Base-by-base conservation (phyloP, 1,140 invertebrate genomes). In the Lepidotrigona ventralis region DNA sequence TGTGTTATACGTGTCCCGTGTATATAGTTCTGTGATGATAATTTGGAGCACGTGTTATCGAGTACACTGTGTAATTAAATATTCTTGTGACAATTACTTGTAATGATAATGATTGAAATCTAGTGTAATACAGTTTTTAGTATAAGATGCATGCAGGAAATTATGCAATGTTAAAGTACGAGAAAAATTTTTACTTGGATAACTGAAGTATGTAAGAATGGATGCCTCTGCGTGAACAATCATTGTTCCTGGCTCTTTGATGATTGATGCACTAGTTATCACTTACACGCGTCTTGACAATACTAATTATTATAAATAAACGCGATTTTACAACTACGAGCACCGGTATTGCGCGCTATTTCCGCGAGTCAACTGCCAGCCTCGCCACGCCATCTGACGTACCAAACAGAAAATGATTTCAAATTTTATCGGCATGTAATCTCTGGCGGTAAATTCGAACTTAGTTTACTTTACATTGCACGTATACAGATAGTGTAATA, bases 381-480 rank as follows among this genome's bases (percentile, higher is more conserved):
- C 74, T 63, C 5, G 46, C 29, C 17, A 1, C 29, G 81, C 81
- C 66, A 83, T 78, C 81, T 83, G 0, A 29, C 56, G 66, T 15
- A 2, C 15, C 6, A 2, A 4, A 21, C 1, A 11, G 15, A 19
- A 78, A 78, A 21, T 33, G 21, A 12, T 6, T n/a, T 15, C 19
- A 21, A n/a, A 21, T 19, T n/a, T 78, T 83, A 78, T 78, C 81
- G 81, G 54, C 39, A 9, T 33, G 4, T 1, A 54, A 82, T 33
- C 9, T 77, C 0, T 0, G 15, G 73, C 73, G 74, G 64, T 0
- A 70, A 70, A 53, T 82, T 82, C n/a, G 3, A 76, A 76, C n/a
- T 69, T 14, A 1, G 12, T 21, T 33, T 17, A 15, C 1, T 29
- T 23, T 11, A 12, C 9, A 46, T n/a, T 17, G 9, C 11, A 29